Base-by-base conservation (phyloP, 2,888 invertebrate species). In the Andrena flavipes region DNA sequence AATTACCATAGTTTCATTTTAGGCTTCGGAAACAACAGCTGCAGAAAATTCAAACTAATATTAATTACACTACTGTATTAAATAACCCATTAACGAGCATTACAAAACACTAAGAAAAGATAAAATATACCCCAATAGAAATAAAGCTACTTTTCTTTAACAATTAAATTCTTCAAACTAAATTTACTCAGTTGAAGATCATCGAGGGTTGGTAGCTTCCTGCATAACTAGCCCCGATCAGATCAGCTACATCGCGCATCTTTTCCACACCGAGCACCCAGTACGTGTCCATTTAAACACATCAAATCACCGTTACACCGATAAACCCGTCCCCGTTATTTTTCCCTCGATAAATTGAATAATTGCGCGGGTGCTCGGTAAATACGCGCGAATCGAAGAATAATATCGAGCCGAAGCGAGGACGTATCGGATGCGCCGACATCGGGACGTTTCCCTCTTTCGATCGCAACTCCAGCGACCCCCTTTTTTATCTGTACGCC, bases 371-470 rank as follows among this genome's bases (percentile, higher is more conserved):
- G 13, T 16, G 10, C 23, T 23, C 63, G 63, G 23, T 63, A 35
- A 63, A 63, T 35, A 63, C 23, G 7, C 51, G 26, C 10, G 56
- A 2, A 75, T 35, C 69, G 75, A 69, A 67, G 49, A 67, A 74
- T 16, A 69, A 62, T 29, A 30, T 33, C 26, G 49, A 35, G 4
- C 13, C 16, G n/a, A 13, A 13, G 6, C 20, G n/a, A 7, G 16
- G 42, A 42, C 2, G 33, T 33, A 10, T 35, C 23, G 30, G 33
- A 13, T 6, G 3, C 26, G 7, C 6, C 54, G 16, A 26, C 65
- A 16, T 23, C 16, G n/a, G 7, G 10, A 10, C 29, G 20, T 62
- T 29, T 62, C n/a, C 49, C 48, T 23, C 42, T 75, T 76, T 76
- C 54, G 29, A 63, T 62, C 29, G 51, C 33, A 70, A 71, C 10